Conservation (phyloP, 2,888 invertebrate species). For the Pristionchus maxplancki region DNA sequence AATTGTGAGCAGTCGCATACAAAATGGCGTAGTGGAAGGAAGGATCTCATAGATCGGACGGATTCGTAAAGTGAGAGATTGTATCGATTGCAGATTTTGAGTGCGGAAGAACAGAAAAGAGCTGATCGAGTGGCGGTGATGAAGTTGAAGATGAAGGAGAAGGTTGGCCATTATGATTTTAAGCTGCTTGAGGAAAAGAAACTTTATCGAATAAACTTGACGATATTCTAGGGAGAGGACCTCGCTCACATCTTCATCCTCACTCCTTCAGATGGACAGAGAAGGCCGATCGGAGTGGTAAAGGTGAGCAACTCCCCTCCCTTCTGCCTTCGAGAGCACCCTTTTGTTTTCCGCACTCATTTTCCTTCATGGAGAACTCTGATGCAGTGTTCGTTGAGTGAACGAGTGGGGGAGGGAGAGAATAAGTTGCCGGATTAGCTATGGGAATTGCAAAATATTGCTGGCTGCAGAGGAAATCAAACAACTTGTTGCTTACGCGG, state of each 20-base stretch:
- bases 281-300: slow-evolving; percentile 24
- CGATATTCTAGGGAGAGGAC: slow-evolving; percentile 1
- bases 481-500: neutral
- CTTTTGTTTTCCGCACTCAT: neutral
- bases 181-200: neutral
- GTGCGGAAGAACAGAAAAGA: slow-evolving; percentile 44
- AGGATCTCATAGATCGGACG: neutral
- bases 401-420: neutral
- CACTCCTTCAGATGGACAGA: neutral
- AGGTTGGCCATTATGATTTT: neutral
- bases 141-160: slow-evolving; percentile 51
- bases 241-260: slow-evolving; percentile 22
- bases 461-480: neutral
- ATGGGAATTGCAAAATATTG: neutral
- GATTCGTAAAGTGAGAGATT: neutral
- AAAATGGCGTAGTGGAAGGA: neutral
- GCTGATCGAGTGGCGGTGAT: slow-evolving; percentile 44
- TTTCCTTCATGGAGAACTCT: neutral
- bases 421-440: neutral
- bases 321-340: too few species aligned
- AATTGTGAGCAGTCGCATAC: neutral
- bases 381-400: neutral
- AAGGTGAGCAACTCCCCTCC: slow-evolving; percentile 3
- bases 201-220: neutral
- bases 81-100: slow-evolving; percentile 8